Evolutionary conservation across 2,888 invertebrate genomes (phyloP), one percentile per base, ranked within the genome.

Genomic region (Callinectes sapidus): DNA sequence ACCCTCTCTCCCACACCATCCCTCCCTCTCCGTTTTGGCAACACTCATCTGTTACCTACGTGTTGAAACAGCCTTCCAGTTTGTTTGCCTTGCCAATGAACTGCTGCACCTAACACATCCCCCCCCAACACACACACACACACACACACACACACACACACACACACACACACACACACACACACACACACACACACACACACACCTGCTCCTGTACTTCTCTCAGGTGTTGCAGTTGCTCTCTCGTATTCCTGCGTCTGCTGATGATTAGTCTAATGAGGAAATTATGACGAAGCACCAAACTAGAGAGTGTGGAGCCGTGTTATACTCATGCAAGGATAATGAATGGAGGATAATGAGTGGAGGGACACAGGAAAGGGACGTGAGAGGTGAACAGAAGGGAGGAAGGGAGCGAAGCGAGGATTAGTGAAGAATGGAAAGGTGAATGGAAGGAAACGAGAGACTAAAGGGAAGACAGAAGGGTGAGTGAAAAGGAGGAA

Each of bases 1-100:
- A 8, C n/a, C 6, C 71, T 2, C 23, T 61, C 61, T 23, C 61
- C 61, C 23, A 1, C 61, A 0, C 61, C 39, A 39, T 23, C 61
- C 61, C 18, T 61, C 61, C 18, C 61, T 18, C 61, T 23, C 71
- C n/a, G n/a, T 23, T 71, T n/a, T 71, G 71, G n/a, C 28, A 71
- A 71, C 71, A 71, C 71, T 71, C n/a, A n/a, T 71, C 71, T 5
- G 23, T 61, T 61, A 61, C 61, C 61, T 23, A 28, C 28, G n/a
- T 71, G 28, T 71, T 71, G 71, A 71, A 71, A 71, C 71, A 71
- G 71, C 71, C 71, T 71, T 23, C n/a, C 71, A n/a, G 3, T 71
- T 71, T 71, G 71, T 71, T 71, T 71, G 28, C 10, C 71, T 71
- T 71, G 23, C 28, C 71, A 71, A n/a, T 23, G 71, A 71, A 71